These are phyloP conservation scores for Dipus sagitta DNA, from an alignment of 2,797 vertebrate species.

Conservation along the genomic window DNA sequence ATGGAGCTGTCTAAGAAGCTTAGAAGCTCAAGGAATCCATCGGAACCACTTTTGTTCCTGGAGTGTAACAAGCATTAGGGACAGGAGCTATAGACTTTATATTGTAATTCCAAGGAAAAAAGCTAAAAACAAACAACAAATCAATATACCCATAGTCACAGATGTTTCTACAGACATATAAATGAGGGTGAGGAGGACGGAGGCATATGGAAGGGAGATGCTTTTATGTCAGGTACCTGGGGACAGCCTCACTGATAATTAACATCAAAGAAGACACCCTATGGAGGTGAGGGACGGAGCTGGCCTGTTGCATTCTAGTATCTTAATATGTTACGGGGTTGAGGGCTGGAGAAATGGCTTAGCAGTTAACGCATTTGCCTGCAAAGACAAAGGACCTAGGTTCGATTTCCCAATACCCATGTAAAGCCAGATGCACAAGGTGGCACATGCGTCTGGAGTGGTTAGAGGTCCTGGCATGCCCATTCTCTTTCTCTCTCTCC, in stretches of 20 bases:
- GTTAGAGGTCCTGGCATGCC: no score
- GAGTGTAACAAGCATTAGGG: background rate
- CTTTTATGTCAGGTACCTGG: background rate
- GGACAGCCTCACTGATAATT: background rate
- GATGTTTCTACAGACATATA: background rate
- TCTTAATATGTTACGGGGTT: no score
- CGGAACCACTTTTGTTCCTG: background rate
- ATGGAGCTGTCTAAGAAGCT: background rate
- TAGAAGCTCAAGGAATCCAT: conserved; percentile 3
- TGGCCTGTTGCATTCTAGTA: background rate
- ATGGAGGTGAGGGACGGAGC: background rate
- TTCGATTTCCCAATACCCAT: no score
- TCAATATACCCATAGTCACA: no score
- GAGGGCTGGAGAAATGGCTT: background rate
- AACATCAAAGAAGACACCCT: background rate
- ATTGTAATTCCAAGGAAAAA: background rate
- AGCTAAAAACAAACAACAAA: background rate
- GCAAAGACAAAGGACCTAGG: no score
- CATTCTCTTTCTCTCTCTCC: no score
- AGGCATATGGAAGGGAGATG: background rate
- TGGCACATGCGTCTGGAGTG: no score
- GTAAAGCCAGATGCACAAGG: no score
- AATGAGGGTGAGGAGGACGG: background rate
- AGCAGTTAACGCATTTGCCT: no score
- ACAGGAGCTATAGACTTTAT: background rate